These are phyloP conservation scores for Ephydatia muelleri DNA, from an alignment of 37 sponge, comb jelly and placozoan species.

Conservation along the genomic window DNA sequence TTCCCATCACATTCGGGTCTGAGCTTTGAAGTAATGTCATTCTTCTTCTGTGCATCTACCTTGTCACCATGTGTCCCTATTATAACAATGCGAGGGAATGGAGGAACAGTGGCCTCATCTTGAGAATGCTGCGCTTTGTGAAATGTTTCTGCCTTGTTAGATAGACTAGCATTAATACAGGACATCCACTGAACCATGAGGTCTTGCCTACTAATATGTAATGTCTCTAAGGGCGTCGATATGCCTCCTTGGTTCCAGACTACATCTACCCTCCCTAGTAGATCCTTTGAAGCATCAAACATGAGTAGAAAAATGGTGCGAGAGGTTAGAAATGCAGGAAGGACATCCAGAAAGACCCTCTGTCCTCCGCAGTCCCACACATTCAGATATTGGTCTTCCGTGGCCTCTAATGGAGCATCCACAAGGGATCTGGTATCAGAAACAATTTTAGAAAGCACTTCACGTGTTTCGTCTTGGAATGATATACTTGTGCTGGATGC, in stretches of 20 bases:
- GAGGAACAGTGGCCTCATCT: background rate
- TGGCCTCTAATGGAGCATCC: background rate
- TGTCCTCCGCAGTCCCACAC: constrained; percentile 78
- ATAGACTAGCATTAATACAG: constrained; percentile 29
- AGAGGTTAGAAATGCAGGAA: constrained; percentile 56
- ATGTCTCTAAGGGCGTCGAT: background rate
- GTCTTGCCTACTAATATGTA: constrained; percentile 14
- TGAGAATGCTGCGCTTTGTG: background rate
- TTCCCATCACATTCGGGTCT: constrained; percentile 18
- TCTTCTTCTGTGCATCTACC: background rate
- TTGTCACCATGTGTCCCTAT: constrained; percentile 55
- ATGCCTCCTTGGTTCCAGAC: constrained; percentile 20
- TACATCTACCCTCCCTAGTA: background rate
- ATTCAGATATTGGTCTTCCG: background rate
- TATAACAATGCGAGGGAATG: constrained; percentile 24
- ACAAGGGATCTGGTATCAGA: background rate
- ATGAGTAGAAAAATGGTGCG: constrained; percentile 47
- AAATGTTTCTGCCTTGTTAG: background rate
- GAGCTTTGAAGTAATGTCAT: background rate
- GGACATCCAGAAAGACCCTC: constrained; percentile 39
- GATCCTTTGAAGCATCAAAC: constrained; percentile 45
- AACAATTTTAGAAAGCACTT: background rate
- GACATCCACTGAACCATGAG: constrained; percentile 50
- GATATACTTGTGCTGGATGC: background rate
- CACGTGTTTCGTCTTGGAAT: background rate